A percentile compares a stretch with the other conserved stretches of the same genome.
Evolutionary conservation across 2,888 invertebrate species (phyloP).

Genomic region (Drosophila meridionalis): DNA sequence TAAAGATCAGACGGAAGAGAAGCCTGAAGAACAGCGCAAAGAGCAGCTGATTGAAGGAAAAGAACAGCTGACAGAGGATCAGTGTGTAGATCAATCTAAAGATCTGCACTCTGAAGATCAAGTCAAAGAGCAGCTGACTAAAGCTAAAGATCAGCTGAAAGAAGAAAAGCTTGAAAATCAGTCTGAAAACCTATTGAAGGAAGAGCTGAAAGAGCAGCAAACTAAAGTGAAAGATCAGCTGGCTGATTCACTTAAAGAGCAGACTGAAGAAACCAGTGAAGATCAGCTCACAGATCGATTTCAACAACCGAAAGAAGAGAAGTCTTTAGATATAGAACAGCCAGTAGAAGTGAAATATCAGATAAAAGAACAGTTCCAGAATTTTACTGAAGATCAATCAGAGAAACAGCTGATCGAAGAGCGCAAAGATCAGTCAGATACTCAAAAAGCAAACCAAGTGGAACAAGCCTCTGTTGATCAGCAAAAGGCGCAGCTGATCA

Average conservation of each 20-base stretch:
- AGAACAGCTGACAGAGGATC: neutral
- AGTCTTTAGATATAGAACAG: too few species aligned
- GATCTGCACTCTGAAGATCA: neutral
- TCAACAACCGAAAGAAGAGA: neutral
- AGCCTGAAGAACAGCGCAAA: neutral
- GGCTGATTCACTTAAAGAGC: neutral
- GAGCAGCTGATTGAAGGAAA: neutral
- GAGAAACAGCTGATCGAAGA: neutral
- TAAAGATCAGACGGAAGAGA: neutral
- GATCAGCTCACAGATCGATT: neutral
- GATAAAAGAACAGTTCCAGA: neutral
- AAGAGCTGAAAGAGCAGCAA: neutral
- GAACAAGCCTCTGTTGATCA: neutral
- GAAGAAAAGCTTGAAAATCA: neutral
- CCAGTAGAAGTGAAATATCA: neutral
- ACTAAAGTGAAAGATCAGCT: neutral
- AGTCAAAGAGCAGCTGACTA: neutral
- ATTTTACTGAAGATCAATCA: neutral
- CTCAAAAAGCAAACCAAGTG: neutral
- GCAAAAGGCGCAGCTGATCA: neutral
- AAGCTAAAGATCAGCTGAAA: neutral
- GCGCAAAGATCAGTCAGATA: neutral
- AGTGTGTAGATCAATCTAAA: neutral
- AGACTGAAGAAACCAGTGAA: neutral
- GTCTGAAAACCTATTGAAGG: neutral